Evolutionary conservation across 2,888 invertebrate genomes (phyloP).

Genomic region (Clivina fossor): DNA sequence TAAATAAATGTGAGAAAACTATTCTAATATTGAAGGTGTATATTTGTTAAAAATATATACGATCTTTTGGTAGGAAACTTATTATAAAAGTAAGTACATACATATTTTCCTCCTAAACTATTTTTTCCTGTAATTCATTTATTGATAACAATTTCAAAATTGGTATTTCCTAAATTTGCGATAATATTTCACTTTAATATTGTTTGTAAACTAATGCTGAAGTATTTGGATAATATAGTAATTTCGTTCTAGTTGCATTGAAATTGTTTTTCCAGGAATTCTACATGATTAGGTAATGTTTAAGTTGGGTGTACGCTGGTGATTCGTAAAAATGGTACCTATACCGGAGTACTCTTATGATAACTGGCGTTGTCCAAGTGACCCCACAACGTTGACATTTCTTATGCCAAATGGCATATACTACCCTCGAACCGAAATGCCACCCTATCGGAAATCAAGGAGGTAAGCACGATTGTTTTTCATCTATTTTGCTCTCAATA

Average conservation of each 20-base stretch:
- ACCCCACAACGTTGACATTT: constrained; percentile 71
- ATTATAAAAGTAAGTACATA: constrained; percentile 8
- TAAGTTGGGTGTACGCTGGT: constrained; percentile 15
- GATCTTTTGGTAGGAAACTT: neutral
- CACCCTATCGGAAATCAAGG: constrained; percentile 85
- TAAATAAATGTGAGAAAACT: constrained; percentile 16
- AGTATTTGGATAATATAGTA: too few relatives aligned
- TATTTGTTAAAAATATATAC: constrained; percentile 17
- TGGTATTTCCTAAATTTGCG: constrained; percentile 20
- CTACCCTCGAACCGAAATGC: constrained; percentile 73
- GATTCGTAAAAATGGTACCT: constrained; percentile 46
- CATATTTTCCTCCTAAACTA: constrained; percentile 15
- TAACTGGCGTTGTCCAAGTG: constrained; percentile 47
- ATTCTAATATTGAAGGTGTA: constrained; percentile 3
- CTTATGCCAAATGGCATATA: constrained; percentile 87
- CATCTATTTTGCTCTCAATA: too few relatives aligned
- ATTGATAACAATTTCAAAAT: constrained; percentile 23
- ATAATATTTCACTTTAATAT: constrained; percentile 7
- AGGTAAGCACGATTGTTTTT: too few relatives aligned
- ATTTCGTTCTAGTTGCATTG: too few relatives aligned
- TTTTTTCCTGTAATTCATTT: constrained; percentile 23
- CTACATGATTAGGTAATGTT: constrained; percentile 27
- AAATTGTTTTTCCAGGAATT: constrained; percentile 23
- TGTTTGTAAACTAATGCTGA: constrained; percentile 2
- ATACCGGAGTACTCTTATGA: constrained; percentile 44